Conservation (phyloP, 2,888 invertebrate genomes). For the Bimastos eiseni region DNA sequence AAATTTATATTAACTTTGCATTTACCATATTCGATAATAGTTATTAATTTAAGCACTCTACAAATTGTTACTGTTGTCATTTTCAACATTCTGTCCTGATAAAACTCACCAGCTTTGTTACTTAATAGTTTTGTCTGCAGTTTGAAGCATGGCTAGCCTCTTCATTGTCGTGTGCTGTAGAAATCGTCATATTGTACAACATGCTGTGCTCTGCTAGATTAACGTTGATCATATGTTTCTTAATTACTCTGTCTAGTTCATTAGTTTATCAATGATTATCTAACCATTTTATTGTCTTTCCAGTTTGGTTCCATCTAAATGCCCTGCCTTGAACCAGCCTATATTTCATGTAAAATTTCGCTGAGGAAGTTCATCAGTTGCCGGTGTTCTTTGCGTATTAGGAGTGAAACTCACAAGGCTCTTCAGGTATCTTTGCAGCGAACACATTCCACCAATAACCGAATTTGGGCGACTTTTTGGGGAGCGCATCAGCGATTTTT, state of each 20-base stretch:
- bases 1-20: no score
- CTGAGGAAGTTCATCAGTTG: background rate
- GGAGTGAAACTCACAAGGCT: slow-evolving; percentile 57
- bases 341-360: no score
- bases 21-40: background rate
- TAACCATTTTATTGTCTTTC: no score
- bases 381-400: slow-evolving; percentile 36
- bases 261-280: no score
- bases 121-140: background rate
- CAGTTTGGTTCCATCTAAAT: no score
- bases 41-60: background rate
- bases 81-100: background rate
- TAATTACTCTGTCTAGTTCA: background rate
- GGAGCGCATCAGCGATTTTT: slow-evolving; percentile 60
- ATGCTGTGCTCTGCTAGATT: no score
- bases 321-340: no score
- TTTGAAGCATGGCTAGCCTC: background rate
- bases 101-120: background rate
- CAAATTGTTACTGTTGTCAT: background rate
- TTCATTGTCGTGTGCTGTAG: background rate
- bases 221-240: background rate
- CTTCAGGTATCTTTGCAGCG: slow-evolving; percentile 51
- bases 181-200: no score
- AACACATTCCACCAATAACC: slow-evolving; percentile 46
- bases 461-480: slow-evolving; percentile 57